phyloP scores from a whole-genome alignment of 2,113 vertebrate species.

The Platichthys stellatus region DNA sequence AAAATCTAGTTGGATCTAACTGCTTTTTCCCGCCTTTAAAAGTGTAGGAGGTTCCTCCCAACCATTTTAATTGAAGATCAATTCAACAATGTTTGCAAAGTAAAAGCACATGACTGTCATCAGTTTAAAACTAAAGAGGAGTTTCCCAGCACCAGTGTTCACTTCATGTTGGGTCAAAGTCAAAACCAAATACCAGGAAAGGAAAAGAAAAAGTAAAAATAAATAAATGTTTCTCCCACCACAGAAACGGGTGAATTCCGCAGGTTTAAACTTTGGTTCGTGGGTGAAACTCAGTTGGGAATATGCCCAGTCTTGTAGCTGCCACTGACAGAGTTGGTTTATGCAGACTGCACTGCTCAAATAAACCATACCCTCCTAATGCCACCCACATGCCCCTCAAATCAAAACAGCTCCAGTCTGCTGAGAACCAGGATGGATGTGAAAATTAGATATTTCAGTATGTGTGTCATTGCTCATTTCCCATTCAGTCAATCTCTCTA shows the following conservation, averaged over 20 bases:
- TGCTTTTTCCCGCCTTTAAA: neutral
- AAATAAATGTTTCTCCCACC: neutral
- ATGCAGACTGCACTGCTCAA: conserved; percentile 42
- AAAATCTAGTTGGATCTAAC: too few relatives aligned
- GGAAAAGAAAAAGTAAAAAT: neutral
- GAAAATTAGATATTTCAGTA: conserved; percentile 41
- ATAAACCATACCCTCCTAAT: conserved; percentile 65
- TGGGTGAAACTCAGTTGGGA: conserved; percentile 1
- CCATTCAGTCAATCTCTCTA: conserved; percentile 39
- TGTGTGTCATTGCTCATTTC: conserved; percentile 19
- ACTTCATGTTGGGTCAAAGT: too few relatives aligned
- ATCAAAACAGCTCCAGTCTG: conserved; percentile 37
- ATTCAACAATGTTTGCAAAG: too few relatives aligned
- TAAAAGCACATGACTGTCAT: too few relatives aligned
- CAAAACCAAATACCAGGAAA: too few relatives aligned
- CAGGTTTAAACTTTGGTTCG: conserved; percentile 13
- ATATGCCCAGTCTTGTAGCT: conserved; percentile 14
- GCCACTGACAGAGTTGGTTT: conserved; percentile 46
- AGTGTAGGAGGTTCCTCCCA: neutral
- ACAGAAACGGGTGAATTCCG: neutral
- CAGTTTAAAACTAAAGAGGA: too few relatives aligned
- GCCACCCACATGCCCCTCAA: conserved; percentile 46
- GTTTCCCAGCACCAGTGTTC: too few relatives aligned
- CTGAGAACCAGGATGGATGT: conserved; percentile 35
- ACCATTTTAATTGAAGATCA: too few relatives aligned